phyloP scores from a whole-genome alignment of 92 coral and sea anemone genomes.

The Parazoanthus darwini region DNA sequence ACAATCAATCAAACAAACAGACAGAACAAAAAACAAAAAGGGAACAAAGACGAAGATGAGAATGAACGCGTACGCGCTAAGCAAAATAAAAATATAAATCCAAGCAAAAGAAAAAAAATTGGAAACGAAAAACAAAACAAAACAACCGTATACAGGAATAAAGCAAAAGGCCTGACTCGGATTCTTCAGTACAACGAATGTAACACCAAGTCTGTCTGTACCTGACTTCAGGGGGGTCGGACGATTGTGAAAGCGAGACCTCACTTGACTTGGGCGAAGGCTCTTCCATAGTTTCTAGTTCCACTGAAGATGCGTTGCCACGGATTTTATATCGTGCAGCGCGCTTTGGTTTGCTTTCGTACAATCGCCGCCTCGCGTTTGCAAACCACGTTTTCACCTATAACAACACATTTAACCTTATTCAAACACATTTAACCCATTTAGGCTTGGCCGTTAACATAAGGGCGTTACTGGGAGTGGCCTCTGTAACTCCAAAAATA shows the following conservation, averaged over 20 bases:
- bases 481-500: too few relatives aligned
- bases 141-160: too few relatives aligned
- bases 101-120: too few relatives aligned
- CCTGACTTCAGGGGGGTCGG: not conserved
- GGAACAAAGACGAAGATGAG: too few relatives aligned
- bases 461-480: not conserved
- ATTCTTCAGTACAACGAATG: too few relatives aligned
- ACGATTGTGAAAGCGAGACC: not conserved
- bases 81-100: too few relatives aligned
- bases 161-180: too few relatives aligned
- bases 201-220: not conserved
- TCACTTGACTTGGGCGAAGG: not conserved
- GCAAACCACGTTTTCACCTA: slow-evolving; percentile 78
- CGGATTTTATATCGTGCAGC: not conserved
- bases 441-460: not conserved
- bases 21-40: too few relatives aligned
- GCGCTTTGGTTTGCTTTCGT: not conserved
- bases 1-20: too few relatives aligned
- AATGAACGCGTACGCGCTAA: too few relatives aligned
- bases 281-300: not conserved
- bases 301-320: not conserved
- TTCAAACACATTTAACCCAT: not conserved
- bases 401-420: not conserved
- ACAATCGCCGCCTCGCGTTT: slow-evolving; percentile 60
- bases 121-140: too few relatives aligned